Evolutionary conservation across 2,797 vertebrate genomes (phyloP), one percentile per base, ranked within the genome.

Genomic region (Danio aesculapii): DNA sequence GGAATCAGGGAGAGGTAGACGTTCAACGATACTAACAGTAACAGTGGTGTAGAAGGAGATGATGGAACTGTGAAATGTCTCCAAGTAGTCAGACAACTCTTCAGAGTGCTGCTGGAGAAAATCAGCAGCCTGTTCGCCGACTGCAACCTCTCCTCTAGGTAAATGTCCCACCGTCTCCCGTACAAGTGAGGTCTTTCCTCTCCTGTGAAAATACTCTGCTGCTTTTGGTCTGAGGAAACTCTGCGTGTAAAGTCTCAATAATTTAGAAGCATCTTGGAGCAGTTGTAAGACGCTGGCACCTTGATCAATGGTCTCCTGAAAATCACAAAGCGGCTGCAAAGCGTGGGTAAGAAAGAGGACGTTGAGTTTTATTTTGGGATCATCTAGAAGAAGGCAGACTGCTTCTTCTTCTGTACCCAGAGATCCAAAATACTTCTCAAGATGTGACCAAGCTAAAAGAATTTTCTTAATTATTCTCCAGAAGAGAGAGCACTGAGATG

Each of bases 341-440:
- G 89, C 43, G 2, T 90, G 73, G 7, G 84, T 79, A 1, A 95
- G 89, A 83, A 95, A 95, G 8, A 92, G 66, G 17, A 94, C 86
- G 10, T 55, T 64, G 2, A 92, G 85, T 79, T 75, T 84, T 6
- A 93, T 55, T 44, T 81, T 67, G 0, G 72, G 64, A 57, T 91
- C 75, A 59, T 75, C 77, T 14, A 94, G 84, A 10, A 49, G 87
- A 7, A 2, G n/a, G 61, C 52, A 43, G 76, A 93, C 89, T 1
- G 0, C 9, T 0, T 44, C 13, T 0, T 9, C 46, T 0, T 55
- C 84, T 2, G 43, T 46, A 0, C 2, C 41, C 74, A 84, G 44
- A 0, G 83, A 87, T 9, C 79, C 86, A 47, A 92, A 94, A 75
- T 91, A 90, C 0, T 88, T 71, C 68, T 79, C 19, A 39, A 94